phyloP scores from a whole-genome alignment of 2,888 invertebrate genomes.

The Zelleria hepariella region DNA sequence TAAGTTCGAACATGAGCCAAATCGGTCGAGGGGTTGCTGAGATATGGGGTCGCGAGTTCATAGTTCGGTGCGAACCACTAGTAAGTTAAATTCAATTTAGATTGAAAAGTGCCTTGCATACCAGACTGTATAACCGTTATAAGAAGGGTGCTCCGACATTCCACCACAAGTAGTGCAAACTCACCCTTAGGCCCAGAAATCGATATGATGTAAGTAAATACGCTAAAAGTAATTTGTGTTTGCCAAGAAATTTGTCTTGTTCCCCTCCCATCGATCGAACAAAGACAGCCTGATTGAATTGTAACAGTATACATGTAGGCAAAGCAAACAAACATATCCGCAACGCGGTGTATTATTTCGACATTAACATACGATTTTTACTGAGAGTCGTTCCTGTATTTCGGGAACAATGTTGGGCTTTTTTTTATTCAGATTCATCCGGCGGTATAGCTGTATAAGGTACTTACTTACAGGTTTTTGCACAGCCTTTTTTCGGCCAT shows the following conservation, averaged over 20 bases:
- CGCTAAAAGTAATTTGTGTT: conserved; percentile 39
- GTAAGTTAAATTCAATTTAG: no score
- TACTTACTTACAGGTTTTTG: conserved; percentile 8
- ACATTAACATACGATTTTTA: not conserved
- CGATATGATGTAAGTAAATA: conserved; percentile 44
- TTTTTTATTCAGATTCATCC: no score
- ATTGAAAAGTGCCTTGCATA: no score
- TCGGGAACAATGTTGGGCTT: no score
- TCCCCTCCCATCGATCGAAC: conserved; percentile 33
- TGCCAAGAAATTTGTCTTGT: conserved; percentile 24
- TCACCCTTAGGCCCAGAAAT: conserved; percentile 14
- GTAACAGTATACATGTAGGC: conserved; percentile 43
- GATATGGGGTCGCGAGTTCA: no score
- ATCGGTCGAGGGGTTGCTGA: no score
- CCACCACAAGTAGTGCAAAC: not conserved
- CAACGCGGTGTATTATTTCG: conserved; percentile 9
- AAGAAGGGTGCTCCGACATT: no score
- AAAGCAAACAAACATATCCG: conserved; percentile 28
- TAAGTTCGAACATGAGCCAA: no score
- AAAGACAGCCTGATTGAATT: conserved; percentile 48
- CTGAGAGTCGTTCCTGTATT: no score
- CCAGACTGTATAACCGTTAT: no score
- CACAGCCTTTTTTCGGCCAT: not conserved
- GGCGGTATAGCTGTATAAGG: no score
- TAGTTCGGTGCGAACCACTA: no score